A percentile compares a stretch with the other conserved stretches of the same genome.
Evolutionary conservation across 2,113 vertebrate species (phyloP).

Genomic region (Tenebrosternarchus preto): DNA sequence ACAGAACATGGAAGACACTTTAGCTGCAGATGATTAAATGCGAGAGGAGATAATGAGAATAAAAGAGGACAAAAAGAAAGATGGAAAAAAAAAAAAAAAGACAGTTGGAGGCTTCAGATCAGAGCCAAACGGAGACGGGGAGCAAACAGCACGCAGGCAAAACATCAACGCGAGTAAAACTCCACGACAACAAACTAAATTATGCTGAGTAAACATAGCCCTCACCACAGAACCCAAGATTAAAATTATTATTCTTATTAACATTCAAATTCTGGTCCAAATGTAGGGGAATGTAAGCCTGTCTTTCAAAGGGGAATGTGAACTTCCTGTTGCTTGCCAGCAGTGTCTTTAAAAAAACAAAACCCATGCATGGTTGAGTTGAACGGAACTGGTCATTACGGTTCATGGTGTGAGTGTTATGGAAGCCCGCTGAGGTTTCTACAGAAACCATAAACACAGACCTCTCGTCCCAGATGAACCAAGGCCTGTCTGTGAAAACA

Average conservation of each 20-base stretch:
- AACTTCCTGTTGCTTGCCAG: neutral
- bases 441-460: slow-evolving; percentile 27
- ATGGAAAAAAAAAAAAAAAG: neutral
- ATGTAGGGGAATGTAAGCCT: too few species aligned
- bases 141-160: neutral
- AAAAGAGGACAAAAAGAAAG: too few species aligned
- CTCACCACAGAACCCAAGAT: neutral
- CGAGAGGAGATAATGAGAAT: too few species aligned
- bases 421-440: slow-evolving; percentile 45
- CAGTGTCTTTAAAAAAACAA: neutral
- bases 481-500: slow-evolving; percentile 18
- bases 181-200: neutral
- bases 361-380: slow-evolving; percentile 15
- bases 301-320: neutral
- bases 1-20: too few species aligned
- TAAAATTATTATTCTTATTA: too few species aligned
- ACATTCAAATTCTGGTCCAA: neutral
- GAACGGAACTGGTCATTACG: slow-evolving; percentile 48
- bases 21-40: too few species aligned
- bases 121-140: neutral
- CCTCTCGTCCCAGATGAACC: neutral
- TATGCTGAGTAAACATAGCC: neutral
- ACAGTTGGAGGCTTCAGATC: neutral
- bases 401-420: slow-evolving; percentile 36
- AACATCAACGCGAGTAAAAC: neutral